Evolutionary conservation across 2,113 vertebrate species (phyloP).

Genomic region (Oreotrochilus melanogaster): DNA sequence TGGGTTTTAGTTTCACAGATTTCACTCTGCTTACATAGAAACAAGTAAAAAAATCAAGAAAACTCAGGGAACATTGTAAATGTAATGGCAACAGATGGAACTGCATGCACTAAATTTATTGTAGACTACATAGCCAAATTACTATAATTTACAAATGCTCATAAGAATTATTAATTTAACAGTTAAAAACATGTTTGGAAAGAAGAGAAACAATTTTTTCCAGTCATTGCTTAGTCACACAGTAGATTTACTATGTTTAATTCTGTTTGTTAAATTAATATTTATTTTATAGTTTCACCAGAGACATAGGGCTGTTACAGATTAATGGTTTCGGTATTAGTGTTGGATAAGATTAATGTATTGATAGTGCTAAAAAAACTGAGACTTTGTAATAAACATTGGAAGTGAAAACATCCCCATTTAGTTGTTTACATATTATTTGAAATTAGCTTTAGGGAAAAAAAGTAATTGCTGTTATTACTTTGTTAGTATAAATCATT

Average conservation of each 20-base stretch:
- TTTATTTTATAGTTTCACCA: background rate
- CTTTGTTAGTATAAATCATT: background rate
- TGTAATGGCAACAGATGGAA: background rate
- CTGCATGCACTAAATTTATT: background rate
- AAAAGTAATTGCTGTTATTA: background rate
- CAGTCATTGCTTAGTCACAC: background rate
- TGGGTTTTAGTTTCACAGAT: background rate
- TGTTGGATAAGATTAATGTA: background rate
- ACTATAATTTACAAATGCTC: background rate
- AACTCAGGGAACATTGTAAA: background rate
- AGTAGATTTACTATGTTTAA: background rate
- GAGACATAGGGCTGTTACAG: background rate
- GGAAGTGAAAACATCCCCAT: background rate
- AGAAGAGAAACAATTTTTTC: background rate
- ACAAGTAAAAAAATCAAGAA: background rate
- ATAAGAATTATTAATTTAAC: background rate
- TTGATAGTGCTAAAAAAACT: background rate
- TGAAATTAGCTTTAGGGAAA: background rate
- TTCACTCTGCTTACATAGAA: background rate
- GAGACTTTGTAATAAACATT: background rate
- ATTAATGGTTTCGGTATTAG: background rate
- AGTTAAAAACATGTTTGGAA: background rate
- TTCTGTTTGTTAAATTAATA: slow-evolving; percentile 2
- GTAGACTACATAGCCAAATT: background rate
- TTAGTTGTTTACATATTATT: background rate